These are phyloP conservation scores for Drosophila bifasciata DNA, from an alignment of 1,140 invertebrate genomes.

Conservation along the genomic window DNA sequence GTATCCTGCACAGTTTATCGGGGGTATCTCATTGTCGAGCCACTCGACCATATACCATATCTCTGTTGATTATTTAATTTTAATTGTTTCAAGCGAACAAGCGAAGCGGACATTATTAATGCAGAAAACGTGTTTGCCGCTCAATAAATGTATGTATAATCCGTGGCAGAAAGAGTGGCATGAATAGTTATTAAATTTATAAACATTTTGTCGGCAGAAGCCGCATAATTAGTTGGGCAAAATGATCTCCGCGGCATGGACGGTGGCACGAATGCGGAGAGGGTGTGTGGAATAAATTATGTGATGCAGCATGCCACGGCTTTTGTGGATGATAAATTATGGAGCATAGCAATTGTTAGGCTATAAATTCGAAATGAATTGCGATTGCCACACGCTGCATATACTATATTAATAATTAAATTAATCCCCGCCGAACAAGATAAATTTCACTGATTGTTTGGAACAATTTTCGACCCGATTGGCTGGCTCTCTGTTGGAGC, in stretches of 20 bases:
- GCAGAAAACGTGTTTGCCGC: constrained; percentile 22
- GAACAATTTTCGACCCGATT: not conserved
- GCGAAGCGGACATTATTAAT: constrained; percentile 23
- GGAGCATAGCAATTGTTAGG: not conserved
- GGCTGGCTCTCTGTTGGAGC: not conserved
- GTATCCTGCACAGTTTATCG: too few relatives aligned
- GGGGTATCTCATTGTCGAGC: constrained; percentile 23
- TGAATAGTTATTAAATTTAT: constrained; percentile 25
- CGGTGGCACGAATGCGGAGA: too few relatives aligned
- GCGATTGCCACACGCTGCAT: too few relatives aligned
- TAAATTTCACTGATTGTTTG: too few relatives aligned
- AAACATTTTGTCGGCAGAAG: constrained; percentile 18
- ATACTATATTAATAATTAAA: too few relatives aligned
- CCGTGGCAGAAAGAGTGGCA: not conserved
- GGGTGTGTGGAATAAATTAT: too few relatives aligned
- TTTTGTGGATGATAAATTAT: constrained; percentile 6
- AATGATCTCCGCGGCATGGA: not conserved
- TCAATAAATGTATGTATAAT: constrained; percentile 19
- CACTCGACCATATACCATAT: constrained; percentile 1
- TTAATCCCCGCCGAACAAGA: too few relatives aligned
- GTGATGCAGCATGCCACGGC: not conserved
- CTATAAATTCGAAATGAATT: constrained; percentile 1
- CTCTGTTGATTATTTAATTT: constrained; percentile 49
- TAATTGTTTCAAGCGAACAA: constrained; percentile 51
- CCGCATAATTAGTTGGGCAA: constrained; percentile 40